Evolutionary conservation across 1,140 invertebrate genomes (phyloP), one percentile per base, ranked within the genome.

Genomic region (Drosophila albomicans): DNA sequence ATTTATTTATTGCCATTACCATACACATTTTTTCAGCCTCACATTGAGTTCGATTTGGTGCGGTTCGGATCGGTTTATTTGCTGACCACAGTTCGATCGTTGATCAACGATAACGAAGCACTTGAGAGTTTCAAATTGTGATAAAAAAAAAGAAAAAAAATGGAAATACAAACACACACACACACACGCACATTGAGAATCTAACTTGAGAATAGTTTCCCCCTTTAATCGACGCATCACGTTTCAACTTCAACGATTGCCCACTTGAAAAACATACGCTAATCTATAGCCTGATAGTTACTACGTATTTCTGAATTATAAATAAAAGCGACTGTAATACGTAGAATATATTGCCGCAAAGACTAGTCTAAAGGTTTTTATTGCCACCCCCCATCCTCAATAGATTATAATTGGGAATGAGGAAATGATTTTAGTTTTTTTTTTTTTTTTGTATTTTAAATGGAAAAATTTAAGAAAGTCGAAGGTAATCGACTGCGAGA

Each of bases 1-100:
- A 11, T 38, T 38, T 82, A 70, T 86, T 86, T 87, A 87, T 82
- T 77, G 49, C 68, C 64, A 79, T 82, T 87, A 82, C 76, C 72
- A 82, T 79, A 73, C 64, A 81, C 8, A 63, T 80, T 73, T 66
- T 10, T 45, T 8, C 10, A 20, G n/a, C 25, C 32, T 28, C 16
- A n/a, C 15, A 49, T 52, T 51, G 48, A 3, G 7, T 35, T 49
- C 51, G 25, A 46, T 46, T 56, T 25, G 20, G 20, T 25, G 20
- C 6, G 7, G 20, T n/a, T 32, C 0, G 30, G 32, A 66, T 66
- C 35, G 64, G 46, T 25, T 46, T 52, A 59, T 67, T 73, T 67
- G 46, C 35, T 38, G 54, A 13, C 6, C 51, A 15, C 8, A 13
- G 46, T 54, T 32, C 46, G 32, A 72, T 66, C 32, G 65, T 7